Conservation (phyloP, 2,888 invertebrate genomes). For the Leucoma salicis region DNA sequence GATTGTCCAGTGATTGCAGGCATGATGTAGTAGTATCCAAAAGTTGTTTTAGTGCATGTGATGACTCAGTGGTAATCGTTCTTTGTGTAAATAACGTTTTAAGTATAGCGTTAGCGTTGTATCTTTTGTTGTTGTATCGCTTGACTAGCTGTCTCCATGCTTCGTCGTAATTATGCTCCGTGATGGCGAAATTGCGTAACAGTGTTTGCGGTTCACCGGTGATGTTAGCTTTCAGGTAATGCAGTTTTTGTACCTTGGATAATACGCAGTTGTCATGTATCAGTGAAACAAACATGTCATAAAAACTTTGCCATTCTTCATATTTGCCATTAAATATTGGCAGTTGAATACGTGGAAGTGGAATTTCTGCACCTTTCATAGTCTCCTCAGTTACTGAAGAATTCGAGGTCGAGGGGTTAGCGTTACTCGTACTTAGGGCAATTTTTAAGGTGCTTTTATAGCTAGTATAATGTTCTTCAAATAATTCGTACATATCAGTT, state of each 20-base stretch:
- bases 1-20: constrained; percentile 7
- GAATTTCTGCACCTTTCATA: constrained; percentile 3
- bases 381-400: not conserved
- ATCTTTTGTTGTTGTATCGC: constrained; percentile 12
- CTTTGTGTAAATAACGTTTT: constrained; percentile 10
- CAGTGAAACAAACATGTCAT: constrained; percentile 8
- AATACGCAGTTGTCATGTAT: not conserved
- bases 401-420: not conserved
- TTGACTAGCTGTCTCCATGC: constrained; percentile 1
- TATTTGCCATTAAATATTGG: constrained; percentile 10
- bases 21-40: constrained; percentile 10
- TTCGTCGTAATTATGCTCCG: not conserved
- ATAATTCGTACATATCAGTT: not conserved
- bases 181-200: constrained; percentile 10
- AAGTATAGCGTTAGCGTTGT: constrained; percentile 7
- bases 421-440: not conserved
- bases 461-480: not conserved
- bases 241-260: not conserved
- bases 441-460: not conserved
- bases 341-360: constrained; percentile 8
- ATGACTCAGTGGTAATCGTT: constrained; percentile 4
- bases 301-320: constrained; percentile 10
- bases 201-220: constrained; percentile 9
- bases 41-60: constrained; percentile 6
- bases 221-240: not conserved